Base-by-base conservation (phyloP, 2,797 vertebrate species). In the Sparus aurata region DNA sequence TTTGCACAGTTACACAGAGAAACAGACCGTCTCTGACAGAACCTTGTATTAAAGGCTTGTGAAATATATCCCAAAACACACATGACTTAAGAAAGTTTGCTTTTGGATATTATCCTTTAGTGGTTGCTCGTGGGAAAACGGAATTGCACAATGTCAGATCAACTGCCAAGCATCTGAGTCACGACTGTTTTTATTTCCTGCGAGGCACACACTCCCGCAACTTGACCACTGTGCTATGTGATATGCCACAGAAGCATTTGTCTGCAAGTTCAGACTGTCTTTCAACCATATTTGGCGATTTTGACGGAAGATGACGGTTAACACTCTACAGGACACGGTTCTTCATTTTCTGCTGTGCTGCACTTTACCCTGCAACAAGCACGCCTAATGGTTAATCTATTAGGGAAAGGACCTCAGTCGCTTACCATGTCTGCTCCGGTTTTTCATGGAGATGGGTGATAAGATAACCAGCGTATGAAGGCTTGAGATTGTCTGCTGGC, bases 301-400 rank as follows among this genome's bases (percentile, higher is more conserved):
- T 58, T 18, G 12, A 53, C 20, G 18, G 15, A 11, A 57, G 15
- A 54, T 41, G 25, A 1, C 1, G 8, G 45, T 16, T 47, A 27
- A 27, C 12, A 11, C 22, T 62, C 30, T 27, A n/a, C 2, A 43
- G 41, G 52, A 54, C 54, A 75, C 47, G 61, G 61, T 55, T 71
- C 3, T 0, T 12, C 23, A 78, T 27, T n/a, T 23, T 58, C 59
- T 55, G 57, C 71, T 67, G 30, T 52, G 59, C 10, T 55, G 52
- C 75, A 72, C 52, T 8, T 54, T 60, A 5, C 18, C 55, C 1
- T 60, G 27, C 52, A 12, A 18, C 41, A 20, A n/a, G 15, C 22
- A 22, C 10, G 11, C 20, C 2, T 64, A 83, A 86, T 85, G 50
- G 4, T 11, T 91, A 9, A 88, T 65, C 62, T 65, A 85, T 85